Evolutionary conservation across 2,113 vertebrate genomes (phyloP).

Genomic region (Bubalus kerabau): DNA sequence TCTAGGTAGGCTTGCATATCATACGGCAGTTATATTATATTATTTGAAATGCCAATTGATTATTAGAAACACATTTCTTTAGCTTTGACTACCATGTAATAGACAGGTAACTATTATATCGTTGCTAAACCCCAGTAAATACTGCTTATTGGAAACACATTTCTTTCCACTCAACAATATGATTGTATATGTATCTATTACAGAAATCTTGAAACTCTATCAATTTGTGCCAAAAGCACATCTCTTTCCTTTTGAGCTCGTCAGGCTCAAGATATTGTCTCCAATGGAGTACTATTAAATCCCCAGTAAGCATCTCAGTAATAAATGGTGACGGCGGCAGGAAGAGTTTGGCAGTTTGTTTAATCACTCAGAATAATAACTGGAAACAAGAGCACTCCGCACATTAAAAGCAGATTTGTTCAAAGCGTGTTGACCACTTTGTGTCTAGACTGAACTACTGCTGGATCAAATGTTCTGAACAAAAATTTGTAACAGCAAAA

Average conservation of each 20-base stretch:
- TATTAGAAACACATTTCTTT: conserved; percentile 83
- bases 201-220: conserved; percentile 76
- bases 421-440: conserved; percentile 42
- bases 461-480: conserved; percentile 36
- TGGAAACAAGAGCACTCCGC: conserved; percentile 52
- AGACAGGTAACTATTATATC: conserved; percentile 75
- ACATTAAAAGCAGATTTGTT: conserved; percentile 64
- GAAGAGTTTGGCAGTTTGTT: conserved; percentile 38
- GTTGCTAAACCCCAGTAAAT: conserved; percentile 79
- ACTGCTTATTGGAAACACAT: conserved; percentile 82
- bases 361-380: conserved; percentile 62
- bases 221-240: conserved; percentile 70
- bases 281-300: conserved; percentile 44
- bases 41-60: conserved; percentile 80
- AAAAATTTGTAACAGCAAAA: conserved; percentile 26
- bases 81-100: conserved; percentile 79
- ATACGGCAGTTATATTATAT: conserved; percentile 77
- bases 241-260: conserved; percentile 67
- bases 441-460: conserved; percentile 56
- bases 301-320: conserved; percentile 62
- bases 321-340: conserved; percentile 36
- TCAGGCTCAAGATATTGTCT: conserved; percentile 70
- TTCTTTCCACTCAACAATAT: conserved; percentile 70
- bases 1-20: conserved; percentile 66
- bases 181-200: conserved; percentile 73